Evolutionary conservation across 2,113 vertebrate genomes (phyloP), one percentile per base, ranked within the genome.

Genomic region (Aspiorhynchus laticeps): DNA sequence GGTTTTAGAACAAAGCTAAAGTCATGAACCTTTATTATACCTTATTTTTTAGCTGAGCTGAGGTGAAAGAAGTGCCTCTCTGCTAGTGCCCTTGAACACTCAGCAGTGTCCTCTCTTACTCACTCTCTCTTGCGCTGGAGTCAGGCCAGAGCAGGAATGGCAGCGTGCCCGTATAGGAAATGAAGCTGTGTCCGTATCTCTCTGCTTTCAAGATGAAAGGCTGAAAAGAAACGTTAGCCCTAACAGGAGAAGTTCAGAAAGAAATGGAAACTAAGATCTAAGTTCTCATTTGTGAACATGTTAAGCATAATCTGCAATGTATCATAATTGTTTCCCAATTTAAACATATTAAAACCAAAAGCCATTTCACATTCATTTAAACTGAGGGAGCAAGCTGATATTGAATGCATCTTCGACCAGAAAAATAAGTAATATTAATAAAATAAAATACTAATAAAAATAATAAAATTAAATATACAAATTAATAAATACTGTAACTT

Each of bases 81-180:
- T 61, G 85, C 33, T 77, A 10, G 56, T 83, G 80, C 75, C 83
- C 88, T 87, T 90, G 80, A 81, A 87, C 51, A 80, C 41, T 79
- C 73, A 89, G 77, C 83, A 86, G 67, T 87, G 74, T 85, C 83
- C 48, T 87, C 79, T 41, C 51, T 73, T 28, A 31, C 85, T 48
- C 48, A 46, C 65, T 61, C 51, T 28, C 51, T 11, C 38, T 74
- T n/a, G 31, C 14, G 53, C 84, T 77, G 86, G 76, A 73, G 75
- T 28, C 43, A 63, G 48, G 78, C 78, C 86, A 83, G 79, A 69
- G 56, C 46, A 81, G 28, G 26, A 61, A 87, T 87, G 87, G 86
- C 87, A 88, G 73, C 80, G 21, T 51, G 87, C 86, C 89, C 46
- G 28, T 83, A 6, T 85, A 51, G 63, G 59, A 85, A 88, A 88